Percentiles rank a stretch among this genome's conserved stretches.
Evolutionary conservation across 2,888 invertebrate species (phyloP).

Genomic region (Andrena fulva): DNA sequence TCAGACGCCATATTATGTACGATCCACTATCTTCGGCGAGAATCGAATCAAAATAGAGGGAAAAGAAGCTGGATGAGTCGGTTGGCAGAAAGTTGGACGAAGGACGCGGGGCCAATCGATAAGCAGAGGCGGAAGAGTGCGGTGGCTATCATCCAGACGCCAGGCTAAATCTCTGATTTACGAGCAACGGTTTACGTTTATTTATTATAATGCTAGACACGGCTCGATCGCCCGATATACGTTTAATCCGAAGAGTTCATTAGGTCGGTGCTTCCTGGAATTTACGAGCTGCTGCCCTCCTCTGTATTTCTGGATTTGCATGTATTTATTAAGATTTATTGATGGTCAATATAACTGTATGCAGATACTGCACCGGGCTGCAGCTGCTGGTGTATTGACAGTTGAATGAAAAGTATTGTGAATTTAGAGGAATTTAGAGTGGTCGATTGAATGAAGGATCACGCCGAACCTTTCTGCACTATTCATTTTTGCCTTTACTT

Average conservation of each 20-base stretch:
- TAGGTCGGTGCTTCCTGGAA: conserved; percentile 4
- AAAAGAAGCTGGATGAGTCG: conserved; percentile 9
- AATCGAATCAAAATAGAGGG: not conserved
- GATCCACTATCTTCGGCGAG: conserved; percentile 8
- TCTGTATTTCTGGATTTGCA: conserved; percentile 20
- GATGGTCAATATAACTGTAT: no score
- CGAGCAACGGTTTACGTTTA: conserved; percentile 16
- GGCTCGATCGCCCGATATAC: not conserved
- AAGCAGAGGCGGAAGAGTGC: conserved; percentile 31
- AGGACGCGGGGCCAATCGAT: conserved; percentile 50
- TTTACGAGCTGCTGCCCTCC: conserved; percentile 18
- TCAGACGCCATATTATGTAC: conserved; percentile 19
- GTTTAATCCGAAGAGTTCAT: conserved; percentile 33
- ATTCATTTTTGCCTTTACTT: no score
- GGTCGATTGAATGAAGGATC: no score
- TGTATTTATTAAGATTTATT: conserved; percentile 15
- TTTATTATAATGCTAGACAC: conserved; percentile 35
- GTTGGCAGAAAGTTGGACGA: conserved; percentile 35
- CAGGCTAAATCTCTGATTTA: conserved; percentile 56
- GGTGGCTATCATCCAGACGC: conserved; percentile 55
- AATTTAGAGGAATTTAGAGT: not conserved
- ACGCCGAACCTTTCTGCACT: no score
- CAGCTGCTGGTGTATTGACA: not conserved
- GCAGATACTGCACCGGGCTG: not conserved
- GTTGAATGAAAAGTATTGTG: no score